Base-by-base conservation (phyloP, 2,888 invertebrate species). In the Cryptocheilus praepositus region DNA sequence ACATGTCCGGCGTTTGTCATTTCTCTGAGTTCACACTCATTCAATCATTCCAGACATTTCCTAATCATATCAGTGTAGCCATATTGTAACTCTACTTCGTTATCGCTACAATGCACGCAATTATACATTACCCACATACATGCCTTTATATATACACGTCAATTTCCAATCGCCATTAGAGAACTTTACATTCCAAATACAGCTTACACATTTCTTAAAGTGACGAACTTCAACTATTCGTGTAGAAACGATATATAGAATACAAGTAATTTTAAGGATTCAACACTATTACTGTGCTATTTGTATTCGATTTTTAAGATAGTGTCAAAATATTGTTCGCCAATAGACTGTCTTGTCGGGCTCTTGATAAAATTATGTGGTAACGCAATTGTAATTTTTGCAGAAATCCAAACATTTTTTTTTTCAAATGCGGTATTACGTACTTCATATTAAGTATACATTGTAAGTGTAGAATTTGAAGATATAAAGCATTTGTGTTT, bases 41-140 rank as follows among this genome's bases (percentile, higher is more conserved):
- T 60, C 60, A 52, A 46, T 45, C 44, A 61, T 44, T 45, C 15
- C 19, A 53, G 18, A 21, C 22, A 53, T 19, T 52, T 25, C 16
- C 22, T 51, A 18, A 22, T 46, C 36, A 63, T 49, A 51, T 44
- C 8, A 64, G 58, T 64, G 58, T 52, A 64, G 58, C n/a, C 52
- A 63, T 53, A 44, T 25, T 61, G 43, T 43, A 52, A 52, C 22
- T 28, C 11, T 7, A 36, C 63, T 56, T 64, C 16, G 7, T 11
- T 71, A 52, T 43, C 49, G 61, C 46, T 63, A 58, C 51, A 25
- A 18, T 61, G 45, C 58, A 72, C 58, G 65, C 19, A 36, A 28
- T 60, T 28, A 59, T 52, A 45, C 25, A 49, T 49, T 53, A 49
- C 22, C 22, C 36, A 60, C 18, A 22, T 62, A 67, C 44, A 56